Base-by-base conservation (phyloP, 2,113 vertebrate species). In the Centropus bengalensis region DNA sequence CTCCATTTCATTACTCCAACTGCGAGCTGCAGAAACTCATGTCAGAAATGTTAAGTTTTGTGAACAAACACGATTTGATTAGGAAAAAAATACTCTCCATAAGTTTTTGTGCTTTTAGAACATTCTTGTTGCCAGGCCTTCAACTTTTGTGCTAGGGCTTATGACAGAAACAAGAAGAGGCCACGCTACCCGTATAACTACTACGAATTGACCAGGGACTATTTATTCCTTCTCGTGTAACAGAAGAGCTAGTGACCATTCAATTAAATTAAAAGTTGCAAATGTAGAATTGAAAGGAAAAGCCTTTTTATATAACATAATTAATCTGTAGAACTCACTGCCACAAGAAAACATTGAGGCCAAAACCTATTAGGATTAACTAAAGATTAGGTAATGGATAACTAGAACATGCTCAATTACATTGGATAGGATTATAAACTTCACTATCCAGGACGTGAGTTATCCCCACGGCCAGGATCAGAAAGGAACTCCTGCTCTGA, bases 361-460 rank as follows among this genome's bases (percentile, higher is more conserved):
- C 95, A 95, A 94, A 96, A 94, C 90, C 94, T 92, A 95, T 94
- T 95, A 93, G 96, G 95, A 95, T 97, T 96, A 97, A 96, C 94
- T 90, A 94, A 94, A 97, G 96, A 96, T 96, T 96, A 96, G 92
- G 95, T 96, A 93, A 96, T 93, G 94, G 95, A 96, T 96, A 95
- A 96, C 88, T 38, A 93, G 90, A 96, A 86, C 94, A 96, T 81
- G 91, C 94, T 94, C 90, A 94, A 88, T 96, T 96, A 95, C 95
- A 96, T 86, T 58, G 91, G 94, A 96, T 91, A 93, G 93, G 91
- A 97, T 96, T 95, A 96, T 91, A 93, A 96, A 96, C 95, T 95
- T 96, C 94, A 88, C 90, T 94, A 71, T 54, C 94, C 95, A 88
- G 69, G 62, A 93, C 5, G 28, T 91, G 90, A 96, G 71, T 91